Evolutionary conservation across 2,113 vertebrate species (phyloP).

Genomic region (Grus americana): DNA sequence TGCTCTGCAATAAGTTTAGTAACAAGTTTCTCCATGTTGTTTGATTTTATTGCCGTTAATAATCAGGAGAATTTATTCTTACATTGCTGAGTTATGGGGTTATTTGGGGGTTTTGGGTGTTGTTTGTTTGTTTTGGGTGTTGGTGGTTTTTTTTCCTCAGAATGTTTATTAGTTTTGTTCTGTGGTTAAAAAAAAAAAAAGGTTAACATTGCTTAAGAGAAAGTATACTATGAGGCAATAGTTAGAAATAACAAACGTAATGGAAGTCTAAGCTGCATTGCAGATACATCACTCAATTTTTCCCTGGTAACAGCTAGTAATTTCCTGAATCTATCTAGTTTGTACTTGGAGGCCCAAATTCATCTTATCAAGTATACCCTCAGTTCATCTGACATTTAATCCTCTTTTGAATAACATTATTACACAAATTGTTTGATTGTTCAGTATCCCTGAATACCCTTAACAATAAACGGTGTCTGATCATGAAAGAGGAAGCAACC

Average conservation of each 20-base stretch:
- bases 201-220: background rate
- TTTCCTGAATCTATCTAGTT: background rate
- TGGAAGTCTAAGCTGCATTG: background rate
- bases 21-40: background rate
- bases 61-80: background rate
- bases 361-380: background rate
- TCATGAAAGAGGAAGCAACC: background rate
- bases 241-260: background rate
- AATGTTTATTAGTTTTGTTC: background rate
- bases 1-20: background rate
- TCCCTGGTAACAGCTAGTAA: background rate
- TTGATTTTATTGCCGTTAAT: slow-evolving; percentile 22
- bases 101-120: background rate
- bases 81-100: background rate
- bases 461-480: background rate
- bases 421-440: background rate
- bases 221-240: background rate
- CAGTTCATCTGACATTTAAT: background rate
- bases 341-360: background rate
- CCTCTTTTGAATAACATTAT: background rate
- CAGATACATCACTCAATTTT: background rate
- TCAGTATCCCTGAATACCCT: background rate
- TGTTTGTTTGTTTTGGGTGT: background rate
- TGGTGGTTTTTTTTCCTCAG: background rate
- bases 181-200: background rate